phyloP scores from a whole-genome alignment of 2,888 invertebrate genomes.

The Pelosia muscerda region DNA sequence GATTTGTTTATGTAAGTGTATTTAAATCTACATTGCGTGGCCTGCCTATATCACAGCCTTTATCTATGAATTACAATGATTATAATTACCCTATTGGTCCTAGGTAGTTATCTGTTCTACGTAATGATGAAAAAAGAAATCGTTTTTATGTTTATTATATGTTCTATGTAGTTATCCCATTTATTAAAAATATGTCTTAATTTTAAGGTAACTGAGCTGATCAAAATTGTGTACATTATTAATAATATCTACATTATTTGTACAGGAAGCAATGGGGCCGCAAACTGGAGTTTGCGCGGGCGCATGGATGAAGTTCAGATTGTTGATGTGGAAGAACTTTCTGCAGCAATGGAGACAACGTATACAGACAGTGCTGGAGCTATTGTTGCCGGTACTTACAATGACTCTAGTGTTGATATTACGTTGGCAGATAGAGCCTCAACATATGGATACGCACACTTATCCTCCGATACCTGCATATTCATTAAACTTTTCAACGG shows the following conservation, averaged over 20 bases:
- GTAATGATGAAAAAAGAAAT: too few species aligned
- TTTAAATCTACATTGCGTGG: too few species aligned
- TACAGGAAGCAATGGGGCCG: slow-evolving; percentile 36
- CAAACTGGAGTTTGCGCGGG: slow-evolving; percentile 56
- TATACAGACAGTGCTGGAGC: slow-evolving; percentile 89
- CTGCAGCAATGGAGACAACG: slow-evolving; percentile 91
- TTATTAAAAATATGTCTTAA: too few species aligned
- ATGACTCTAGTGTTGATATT: slow-evolving; percentile 90
- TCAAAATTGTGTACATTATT: too few species aligned
- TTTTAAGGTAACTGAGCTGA: not conserved
- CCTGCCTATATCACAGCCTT: too few species aligned
- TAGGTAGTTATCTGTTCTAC: too few species aligned
- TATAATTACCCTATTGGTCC: too few species aligned
- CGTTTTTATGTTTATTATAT: too few species aligned
- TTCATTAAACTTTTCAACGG: slow-evolving; percentile 54
- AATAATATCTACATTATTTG: not conserved
- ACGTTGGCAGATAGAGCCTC: slow-evolving; percentile 89
- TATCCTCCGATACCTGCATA: slow-evolving; percentile 71
- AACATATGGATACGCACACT: slow-evolving; percentile 50
- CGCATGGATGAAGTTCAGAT: slow-evolving; percentile 87
- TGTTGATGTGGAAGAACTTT: slow-evolving; percentile 95
- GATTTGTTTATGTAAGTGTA: too few species aligned
- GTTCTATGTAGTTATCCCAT: too few species aligned
- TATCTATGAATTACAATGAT: too few species aligned
- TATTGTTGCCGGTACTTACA: slow-evolving; percentile 89